Evolutionary conservation across 2,888 invertebrate genomes (phyloP).

Genomic region (Laspeyria flexula): DNA sequence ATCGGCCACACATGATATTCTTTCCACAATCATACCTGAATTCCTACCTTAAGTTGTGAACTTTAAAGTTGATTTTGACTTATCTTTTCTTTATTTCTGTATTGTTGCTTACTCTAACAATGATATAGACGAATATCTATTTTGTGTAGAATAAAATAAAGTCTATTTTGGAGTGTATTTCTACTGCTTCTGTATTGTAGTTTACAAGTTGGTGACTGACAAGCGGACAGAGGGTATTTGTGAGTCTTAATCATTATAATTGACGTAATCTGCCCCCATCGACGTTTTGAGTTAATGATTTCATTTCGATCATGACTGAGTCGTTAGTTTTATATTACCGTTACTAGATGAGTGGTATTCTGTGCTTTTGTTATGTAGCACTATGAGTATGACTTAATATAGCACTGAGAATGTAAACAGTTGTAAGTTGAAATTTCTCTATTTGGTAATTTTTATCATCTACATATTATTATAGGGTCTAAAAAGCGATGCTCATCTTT

Average conservation of each 20-base stretch:
- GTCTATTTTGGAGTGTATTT: background rate
- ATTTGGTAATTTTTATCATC: too few species aligned
- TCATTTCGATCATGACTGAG: slow-evolving; percentile 6
- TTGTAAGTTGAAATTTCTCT: too few species aligned
- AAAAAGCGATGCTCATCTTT: too few species aligned
- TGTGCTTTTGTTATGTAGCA: too few species aligned
- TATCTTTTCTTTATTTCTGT: too few species aligned
- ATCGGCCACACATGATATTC: slow-evolving; percentile 27
- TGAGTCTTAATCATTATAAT: slow-evolving; percentile 31
- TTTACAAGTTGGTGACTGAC: slow-evolving; percentile 22
- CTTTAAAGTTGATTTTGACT: too few species aligned
- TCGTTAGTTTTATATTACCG: background rate
- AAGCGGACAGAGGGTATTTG: slow-evolving; percentile 27
- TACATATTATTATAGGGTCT: too few species aligned
- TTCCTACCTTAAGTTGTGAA: too few species aligned
- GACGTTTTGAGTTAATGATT: slow-evolving; percentile 7
- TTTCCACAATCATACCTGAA: background rate
- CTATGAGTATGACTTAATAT: too few species aligned
- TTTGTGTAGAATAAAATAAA: background rate
- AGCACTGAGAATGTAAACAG: too few species aligned
- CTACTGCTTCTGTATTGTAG: slow-evolving; percentile 17
- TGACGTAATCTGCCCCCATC: slow-evolving; percentile 13
- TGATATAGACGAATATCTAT: background rate
- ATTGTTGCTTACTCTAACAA: too few species aligned
- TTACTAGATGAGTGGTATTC: too few species aligned